Evolutionary conservation across 2,888 invertebrate species (phyloP).

Genomic region (Adineta ricciae): DNA sequence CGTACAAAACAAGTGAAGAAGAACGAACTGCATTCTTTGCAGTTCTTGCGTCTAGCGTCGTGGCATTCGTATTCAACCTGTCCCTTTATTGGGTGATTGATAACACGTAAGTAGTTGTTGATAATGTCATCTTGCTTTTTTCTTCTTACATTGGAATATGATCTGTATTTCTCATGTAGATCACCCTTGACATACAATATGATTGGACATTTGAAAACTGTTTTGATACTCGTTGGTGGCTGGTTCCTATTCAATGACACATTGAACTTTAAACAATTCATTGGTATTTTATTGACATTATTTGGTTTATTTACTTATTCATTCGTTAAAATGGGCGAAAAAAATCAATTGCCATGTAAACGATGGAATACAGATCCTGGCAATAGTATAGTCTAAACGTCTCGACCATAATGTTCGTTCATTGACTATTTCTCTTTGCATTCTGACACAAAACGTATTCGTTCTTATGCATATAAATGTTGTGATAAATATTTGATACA

Average conservation of each 20-base stretch:
- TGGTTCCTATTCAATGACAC: conserved; percentile 63
- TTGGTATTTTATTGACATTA: conserved; percentile 46
- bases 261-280: conserved; percentile 54
- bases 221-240: conserved; percentile 29
- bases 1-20: not conserved
- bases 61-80: conserved; percentile 56
- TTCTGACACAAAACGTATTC: too few species aligned
- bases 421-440: too few species aligned
- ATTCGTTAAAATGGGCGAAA: not conserved
- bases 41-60: conserved; percentile 51
- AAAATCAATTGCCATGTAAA: conserved; percentile 7
- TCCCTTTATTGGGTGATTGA: conserved; percentile 59
- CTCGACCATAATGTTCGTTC: too few species aligned
- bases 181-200: conserved; percentile 30
- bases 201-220: conserved; percentile 29
- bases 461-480: too few species aligned
- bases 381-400: not conserved
- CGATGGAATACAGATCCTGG: not conserved
- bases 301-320: not conserved
- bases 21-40: not conserved
- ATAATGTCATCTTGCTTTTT: too few species aligned
- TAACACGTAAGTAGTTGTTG: conserved; percentile 51
- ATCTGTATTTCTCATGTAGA: not conserved
- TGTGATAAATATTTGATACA: too few species aligned
- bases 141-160: too few species aligned